These are phyloP conservation scores for Notospermus geniculatus DNA, from an alignment of 1,140 invertebrate species.

Conservation along the genomic window DNA sequence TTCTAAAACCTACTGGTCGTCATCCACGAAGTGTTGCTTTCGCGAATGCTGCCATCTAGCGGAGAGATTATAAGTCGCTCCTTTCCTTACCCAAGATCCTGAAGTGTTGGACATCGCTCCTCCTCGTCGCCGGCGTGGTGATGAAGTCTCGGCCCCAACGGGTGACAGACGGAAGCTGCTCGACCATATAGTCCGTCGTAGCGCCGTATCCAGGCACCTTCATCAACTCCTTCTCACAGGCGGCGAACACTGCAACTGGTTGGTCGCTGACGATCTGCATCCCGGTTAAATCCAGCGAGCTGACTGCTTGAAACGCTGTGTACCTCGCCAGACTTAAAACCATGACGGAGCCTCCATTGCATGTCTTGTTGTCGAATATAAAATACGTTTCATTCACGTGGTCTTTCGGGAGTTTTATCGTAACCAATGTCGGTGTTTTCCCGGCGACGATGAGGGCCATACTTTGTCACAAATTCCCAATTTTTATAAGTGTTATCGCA, in stretches of 20 bases:
- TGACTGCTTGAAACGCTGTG: conserved; percentile 30
- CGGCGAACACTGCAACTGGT: conserved; percentile 32
- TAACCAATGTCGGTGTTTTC: conserved; percentile 19
- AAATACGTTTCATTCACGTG: conserved; percentile 9
- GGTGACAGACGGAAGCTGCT: conserved; percentile 33
- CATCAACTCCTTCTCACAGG: conserved; percentile 31
- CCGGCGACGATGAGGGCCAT: too few species aligned
- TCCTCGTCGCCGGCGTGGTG: conserved; percentile 28
- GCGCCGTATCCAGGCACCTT: conserved; percentile 1
- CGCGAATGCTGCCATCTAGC: too few species aligned
- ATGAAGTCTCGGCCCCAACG: conserved; percentile 39
- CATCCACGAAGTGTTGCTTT: too few species aligned
- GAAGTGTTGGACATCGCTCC: conserved; percentile 32
- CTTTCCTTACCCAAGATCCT: conserved; percentile 25
- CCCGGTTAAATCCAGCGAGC: conserved; percentile 35
- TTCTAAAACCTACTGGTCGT: too few species aligned
- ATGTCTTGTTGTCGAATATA: conserved; percentile 19
- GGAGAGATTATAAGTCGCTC: too few species aligned
- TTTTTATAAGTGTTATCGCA: too few species aligned
- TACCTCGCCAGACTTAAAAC: conserved; percentile 23
- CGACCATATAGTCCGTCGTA: conserved; percentile 34
- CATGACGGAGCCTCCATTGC: conserved; percentile 23
- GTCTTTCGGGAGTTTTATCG: conserved; percentile 14
- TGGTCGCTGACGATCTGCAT: conserved; percentile 31
- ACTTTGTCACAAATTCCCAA: too few species aligned